Conservation (phyloP, 2,113 vertebrate genomes). For the Callionymus lyra region DNA sequence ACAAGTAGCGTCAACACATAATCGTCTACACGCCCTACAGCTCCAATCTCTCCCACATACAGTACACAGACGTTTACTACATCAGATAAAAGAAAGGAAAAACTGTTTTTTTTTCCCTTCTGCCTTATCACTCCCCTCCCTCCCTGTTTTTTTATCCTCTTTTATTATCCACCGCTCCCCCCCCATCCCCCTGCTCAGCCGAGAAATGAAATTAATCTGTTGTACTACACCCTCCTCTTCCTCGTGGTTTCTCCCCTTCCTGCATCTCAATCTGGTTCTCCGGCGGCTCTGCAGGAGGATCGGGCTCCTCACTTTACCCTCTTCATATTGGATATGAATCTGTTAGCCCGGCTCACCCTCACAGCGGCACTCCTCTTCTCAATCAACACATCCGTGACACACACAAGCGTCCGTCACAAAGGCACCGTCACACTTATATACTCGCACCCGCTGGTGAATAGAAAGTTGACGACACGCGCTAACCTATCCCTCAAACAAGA, state of each 20-base stretch:
- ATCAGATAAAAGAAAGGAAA: slow-evolving; percentile 49
- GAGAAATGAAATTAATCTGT: slow-evolving; percentile 67
- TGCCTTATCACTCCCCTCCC: slow-evolving; percentile 43
- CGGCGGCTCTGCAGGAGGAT: slow-evolving; percentile 46
- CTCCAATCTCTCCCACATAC: slow-evolving; percentile 42
- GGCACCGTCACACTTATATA: slow-evolving; percentile 1
- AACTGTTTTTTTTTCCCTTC: slow-evolving; percentile 20
- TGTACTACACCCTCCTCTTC: slow-evolving; percentile 36
- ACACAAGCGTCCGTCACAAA: slow-evolving; percentile 14
- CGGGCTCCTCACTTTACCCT: slow-evolving; percentile 56
- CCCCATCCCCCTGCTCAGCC: slow-evolving; percentile 28
- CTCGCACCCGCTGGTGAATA: too few relatives aligned
- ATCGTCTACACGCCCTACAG: slow-evolving; percentile 36
- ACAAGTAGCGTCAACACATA: slow-evolving; percentile 33
- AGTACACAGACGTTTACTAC: slow-evolving; percentile 50
- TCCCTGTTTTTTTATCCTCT: slow-evolving; percentile 37
- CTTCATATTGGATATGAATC: slow-evolving; percentile 61
- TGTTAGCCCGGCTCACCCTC: slow-evolving; percentile 36
- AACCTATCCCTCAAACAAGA: too few relatives aligned
- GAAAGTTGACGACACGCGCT: too few relatives aligned
- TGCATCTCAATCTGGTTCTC: slow-evolving; percentile 48
- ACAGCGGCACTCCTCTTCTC: slow-evolving; percentile 25
- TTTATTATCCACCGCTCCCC: slow-evolving; percentile 45
- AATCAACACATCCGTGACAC: slow-evolving; percentile 28
- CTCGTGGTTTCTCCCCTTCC: slow-evolving; percentile 10